Conservation (phyloP, 1,140 invertebrate species). For the Trinorchestia longiramus region DNA sequence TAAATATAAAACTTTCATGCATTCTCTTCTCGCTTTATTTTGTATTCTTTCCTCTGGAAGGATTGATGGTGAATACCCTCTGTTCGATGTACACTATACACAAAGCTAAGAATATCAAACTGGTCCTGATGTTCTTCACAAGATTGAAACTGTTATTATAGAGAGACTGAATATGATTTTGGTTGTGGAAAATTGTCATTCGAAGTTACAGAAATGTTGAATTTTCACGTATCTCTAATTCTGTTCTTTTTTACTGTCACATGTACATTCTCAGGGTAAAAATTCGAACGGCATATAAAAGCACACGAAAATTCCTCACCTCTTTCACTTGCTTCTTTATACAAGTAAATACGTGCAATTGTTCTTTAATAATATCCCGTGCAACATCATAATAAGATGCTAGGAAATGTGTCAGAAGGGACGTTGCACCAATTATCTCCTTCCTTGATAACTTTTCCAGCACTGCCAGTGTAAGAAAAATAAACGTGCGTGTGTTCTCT, state of each 20-base stretch:
- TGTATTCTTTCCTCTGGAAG: no score
- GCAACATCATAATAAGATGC: not conserved
- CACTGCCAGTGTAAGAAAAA: not conserved
- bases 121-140: not conserved
- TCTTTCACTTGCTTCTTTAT: not conserved
- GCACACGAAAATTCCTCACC: not conserved
- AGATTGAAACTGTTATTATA: not conserved
- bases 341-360: not conserved
- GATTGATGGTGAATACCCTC: no score
- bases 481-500: not conserved
- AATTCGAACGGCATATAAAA: not conserved
- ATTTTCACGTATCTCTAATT: no score
- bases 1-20: not conserved
- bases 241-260: not conserved
- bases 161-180: not conserved
- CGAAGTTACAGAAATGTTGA: not conserved
- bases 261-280: not conserved
- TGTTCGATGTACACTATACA: not conserved
- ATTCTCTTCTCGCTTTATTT: not conserved
- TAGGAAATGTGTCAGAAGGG: not conserved
- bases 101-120: not conserved
- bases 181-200: not conserved
- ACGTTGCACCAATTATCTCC: not conserved
- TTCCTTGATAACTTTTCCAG: not conserved
- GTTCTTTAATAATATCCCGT: not conserved